phyloP scores from a whole-genome alignment of 2,888 invertebrate species.

The Nomada ruficornis region DNA sequence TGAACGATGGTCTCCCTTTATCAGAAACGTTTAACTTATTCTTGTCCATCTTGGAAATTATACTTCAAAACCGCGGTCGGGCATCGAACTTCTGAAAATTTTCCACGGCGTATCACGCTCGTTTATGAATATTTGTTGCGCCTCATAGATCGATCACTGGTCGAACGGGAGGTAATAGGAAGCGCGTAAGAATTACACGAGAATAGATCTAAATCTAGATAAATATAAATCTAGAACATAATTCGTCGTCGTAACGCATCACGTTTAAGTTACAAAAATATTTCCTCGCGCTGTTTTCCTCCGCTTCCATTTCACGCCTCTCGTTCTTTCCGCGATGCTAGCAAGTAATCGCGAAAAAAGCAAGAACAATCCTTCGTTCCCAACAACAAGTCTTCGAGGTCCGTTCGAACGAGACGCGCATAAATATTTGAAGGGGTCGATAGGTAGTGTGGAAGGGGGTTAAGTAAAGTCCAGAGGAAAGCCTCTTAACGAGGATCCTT shows the following conservation, averaged over 20 bases:
- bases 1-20: neutral
- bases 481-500: slow-evolving; percentile 70
- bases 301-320: too few species aligned
- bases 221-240: too few species aligned
- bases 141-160: slow-evolving; percentile 30
- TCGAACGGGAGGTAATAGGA: slow-evolving; percentile 2
- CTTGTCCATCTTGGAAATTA: neutral
- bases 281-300: too few species aligned
- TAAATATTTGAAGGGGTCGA: slow-evolving; percentile 54
- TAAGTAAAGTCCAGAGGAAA: slow-evolving; percentile 68
- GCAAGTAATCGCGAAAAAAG: slow-evolving; percentile 22
- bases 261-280: too few species aligned
- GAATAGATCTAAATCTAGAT: slow-evolving; percentile 11
- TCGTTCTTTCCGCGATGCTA: neutral
- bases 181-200: slow-evolving; percentile 25
- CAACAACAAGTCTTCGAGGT: slow-evolving; percentile 13
- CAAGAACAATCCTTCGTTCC: slow-evolving; percentile 15
- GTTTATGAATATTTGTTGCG: slow-evolving; percentile 44
- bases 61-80: neutral
- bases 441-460: slow-evolving; percentile 45
- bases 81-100: neutral
- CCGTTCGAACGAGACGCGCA: slow-evolving; percentile 37
- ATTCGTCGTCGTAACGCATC: too few species aligned
- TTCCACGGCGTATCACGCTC: neutral
- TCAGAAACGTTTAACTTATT: neutral